Percentiles rank a stretch among this genome's conserved stretches.
Conservation (phyloP, 1,140 invertebrate species). For the Temnothorax nylanderi region DNA sequence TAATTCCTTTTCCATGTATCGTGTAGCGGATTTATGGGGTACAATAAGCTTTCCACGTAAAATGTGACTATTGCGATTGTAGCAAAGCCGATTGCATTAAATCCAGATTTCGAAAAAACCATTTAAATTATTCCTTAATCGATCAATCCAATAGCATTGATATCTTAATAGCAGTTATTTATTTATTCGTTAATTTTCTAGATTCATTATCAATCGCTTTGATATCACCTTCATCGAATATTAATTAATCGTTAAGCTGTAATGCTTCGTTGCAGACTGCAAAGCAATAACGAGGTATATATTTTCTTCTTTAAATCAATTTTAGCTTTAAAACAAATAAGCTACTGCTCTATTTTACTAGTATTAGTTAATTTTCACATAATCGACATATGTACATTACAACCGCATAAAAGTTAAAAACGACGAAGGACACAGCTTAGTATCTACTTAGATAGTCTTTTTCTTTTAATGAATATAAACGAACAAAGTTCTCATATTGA, state of each 20-base stretch:
- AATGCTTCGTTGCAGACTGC: neutral
- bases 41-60: neutral
- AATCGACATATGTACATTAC: neutral
- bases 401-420: neutral
- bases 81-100: neutral
- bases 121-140: neutral
- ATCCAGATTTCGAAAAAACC: neutral
- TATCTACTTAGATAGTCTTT: neutral
- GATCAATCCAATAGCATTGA: neutral
- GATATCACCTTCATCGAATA: neutral
- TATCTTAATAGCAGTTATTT: neutral
- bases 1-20: neutral
- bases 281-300: neutral
- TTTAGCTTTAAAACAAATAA: neutral
- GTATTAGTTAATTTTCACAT: neutral
- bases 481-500: neutral
- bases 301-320: neutral
- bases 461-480: no score
- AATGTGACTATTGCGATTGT: neutral
- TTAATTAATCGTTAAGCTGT: neutral
- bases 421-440: neutral
- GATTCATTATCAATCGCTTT: conserved; percentile 4
- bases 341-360: neutral
- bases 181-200: conserved; percentile 2
- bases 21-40: neutral